Conservation (phyloP, 2,888 invertebrate species). For the Isoperla grammatica region DNA sequence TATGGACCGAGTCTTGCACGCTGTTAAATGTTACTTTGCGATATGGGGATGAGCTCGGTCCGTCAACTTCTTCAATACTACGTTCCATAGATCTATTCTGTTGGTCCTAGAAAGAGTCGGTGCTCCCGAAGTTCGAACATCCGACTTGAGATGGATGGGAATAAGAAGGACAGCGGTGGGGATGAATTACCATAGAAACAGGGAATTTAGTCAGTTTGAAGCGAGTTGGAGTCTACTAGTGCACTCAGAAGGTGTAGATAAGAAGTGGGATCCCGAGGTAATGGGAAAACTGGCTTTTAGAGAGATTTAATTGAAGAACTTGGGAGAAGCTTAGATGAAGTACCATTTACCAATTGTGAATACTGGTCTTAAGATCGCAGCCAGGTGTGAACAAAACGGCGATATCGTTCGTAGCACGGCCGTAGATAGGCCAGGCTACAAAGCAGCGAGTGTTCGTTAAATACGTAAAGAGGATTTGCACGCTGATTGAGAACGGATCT, state of each 20-base stretch:
- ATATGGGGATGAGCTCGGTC: neutral
- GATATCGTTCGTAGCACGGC: no score
- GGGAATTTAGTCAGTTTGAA: constrained; percentile 16
- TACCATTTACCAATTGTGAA: constrained; percentile 16
- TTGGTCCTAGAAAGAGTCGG: no score
- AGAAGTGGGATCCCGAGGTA: constrained; percentile 12
- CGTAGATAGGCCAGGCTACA: no score
- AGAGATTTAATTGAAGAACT: constrained; percentile 20
- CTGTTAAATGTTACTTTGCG: neutral
- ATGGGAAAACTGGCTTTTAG: constrained; percentile 15
- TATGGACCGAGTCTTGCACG: neutral
- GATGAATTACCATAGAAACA: constrained; percentile 28
- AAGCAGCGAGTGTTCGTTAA: no score
- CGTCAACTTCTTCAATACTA: neutral
- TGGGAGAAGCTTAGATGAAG: constrained; percentile 9
- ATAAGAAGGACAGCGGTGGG: constrained; percentile 6
- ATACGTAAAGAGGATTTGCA: neutral
- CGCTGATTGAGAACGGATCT: constrained; percentile 7
- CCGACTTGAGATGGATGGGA: constrained; percentile 7
- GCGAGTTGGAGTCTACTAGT: neutral
- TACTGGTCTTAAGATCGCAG: no score
- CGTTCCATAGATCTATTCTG: neutral
- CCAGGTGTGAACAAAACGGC: no score
- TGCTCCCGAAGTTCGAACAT: no score
- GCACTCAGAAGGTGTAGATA: constrained; percentile 15